Conservation (phyloP, 2,113 vertebrate genomes). For the Dipodomys merriami region DNA sequence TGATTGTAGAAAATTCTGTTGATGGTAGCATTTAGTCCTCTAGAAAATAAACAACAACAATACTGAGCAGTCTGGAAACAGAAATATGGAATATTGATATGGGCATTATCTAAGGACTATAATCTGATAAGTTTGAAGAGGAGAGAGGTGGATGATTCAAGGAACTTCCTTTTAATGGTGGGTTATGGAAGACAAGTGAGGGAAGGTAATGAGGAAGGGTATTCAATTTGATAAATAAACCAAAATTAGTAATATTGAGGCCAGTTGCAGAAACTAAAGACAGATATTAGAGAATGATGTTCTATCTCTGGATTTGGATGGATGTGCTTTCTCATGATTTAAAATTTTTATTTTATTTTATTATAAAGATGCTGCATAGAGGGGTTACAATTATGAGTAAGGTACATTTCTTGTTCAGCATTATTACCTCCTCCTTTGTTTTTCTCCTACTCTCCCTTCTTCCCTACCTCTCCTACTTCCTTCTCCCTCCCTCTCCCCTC, state of each 20-base stretch:
- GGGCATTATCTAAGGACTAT: background rate
- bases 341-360: too few species aligned
- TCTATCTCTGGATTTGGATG: too few species aligned
- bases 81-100: background rate
- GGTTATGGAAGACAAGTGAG: background rate
- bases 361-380: too few species aligned
- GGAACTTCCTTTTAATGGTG: background rate
- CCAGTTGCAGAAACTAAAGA: background rate
- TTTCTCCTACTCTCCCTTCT: too few species aligned
- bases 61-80: background rate
- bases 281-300: background rate
- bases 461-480: too few species aligned
- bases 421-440: too few species aligned
- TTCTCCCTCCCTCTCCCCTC: too few species aligned
- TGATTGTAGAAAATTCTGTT: slow-evolving; percentile 8
- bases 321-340: too few species aligned
- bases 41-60: background rate
- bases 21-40: too few species aligned
- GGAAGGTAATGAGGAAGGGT: background rate
- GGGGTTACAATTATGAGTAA: too few species aligned
- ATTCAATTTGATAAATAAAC: background rate
- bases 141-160: background rate
- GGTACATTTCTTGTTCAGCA: too few species aligned
- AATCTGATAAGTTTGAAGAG: background rate
- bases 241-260: background rate